Percentiles rank a stretch among this genome's conserved stretches.
Evolutionary conservation across 2,797 vertebrate species (phyloP).

Genomic region (Nyctalus aviator): DNA sequence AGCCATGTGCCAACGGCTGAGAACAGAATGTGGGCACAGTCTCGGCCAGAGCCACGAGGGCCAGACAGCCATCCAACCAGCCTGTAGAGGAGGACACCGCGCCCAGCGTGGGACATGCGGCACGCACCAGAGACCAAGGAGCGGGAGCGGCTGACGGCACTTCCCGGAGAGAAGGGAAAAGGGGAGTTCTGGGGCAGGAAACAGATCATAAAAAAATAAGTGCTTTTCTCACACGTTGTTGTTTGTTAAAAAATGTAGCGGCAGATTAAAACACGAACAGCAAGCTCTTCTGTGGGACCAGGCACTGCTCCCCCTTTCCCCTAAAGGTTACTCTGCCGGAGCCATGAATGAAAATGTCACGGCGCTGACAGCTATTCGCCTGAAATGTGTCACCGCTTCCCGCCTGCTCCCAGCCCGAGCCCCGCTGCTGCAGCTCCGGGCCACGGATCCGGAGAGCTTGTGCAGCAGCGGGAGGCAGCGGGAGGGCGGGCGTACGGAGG

Average conservation of each 20-base stretch:
- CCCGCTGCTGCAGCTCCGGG: constrained; percentile 67
- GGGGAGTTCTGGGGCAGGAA: constrained; percentile 27
- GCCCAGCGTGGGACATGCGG: background rate
- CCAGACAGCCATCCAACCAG: background rate
- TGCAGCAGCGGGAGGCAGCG: constrained; percentile 31
- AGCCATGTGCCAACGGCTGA: background rate
- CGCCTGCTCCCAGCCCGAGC: background rate
- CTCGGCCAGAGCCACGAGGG: background rate
- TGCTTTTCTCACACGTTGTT: constrained; percentile 22
- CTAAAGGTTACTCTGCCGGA: constrained; percentile 68
- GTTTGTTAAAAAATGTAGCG: constrained; percentile 70
- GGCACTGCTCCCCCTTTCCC: constrained; percentile 54
- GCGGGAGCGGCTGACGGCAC: background rate
- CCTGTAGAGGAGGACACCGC: accelerated
- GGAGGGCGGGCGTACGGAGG: constrained; percentile 40
- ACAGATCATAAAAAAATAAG: constrained; percentile 78
- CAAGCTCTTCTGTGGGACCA: constrained; percentile 72
- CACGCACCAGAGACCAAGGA: background rate
- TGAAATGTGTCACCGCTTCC: constrained; percentile 67
- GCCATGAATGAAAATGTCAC: constrained; percentile 83
- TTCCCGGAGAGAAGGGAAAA: background rate
- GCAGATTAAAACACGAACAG: constrained; percentile 85
- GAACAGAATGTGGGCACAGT: background rate
- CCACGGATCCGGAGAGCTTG: constrained; percentile 23
- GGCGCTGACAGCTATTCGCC: constrained; percentile 81